Base-by-base conservation (phyloP, 2,888 invertebrate species). In the Oithona nana region DNA sequence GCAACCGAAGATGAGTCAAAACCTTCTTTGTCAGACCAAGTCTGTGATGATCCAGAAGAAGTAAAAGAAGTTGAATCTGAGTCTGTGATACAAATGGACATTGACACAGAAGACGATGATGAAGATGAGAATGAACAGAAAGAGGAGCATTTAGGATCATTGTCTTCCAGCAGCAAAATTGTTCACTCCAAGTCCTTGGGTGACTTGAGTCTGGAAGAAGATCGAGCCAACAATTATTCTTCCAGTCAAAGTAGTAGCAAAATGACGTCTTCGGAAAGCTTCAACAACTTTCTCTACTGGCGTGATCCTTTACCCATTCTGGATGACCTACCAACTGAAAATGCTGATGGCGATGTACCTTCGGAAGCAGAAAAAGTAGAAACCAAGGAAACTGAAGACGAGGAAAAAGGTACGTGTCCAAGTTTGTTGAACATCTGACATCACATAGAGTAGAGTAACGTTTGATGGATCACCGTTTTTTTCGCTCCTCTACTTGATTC, bases 211-310 rank as follows among this genome's bases (percentile, higher is more conserved):
- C 64, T 68, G 3, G 69, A 68, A 62, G 68, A 69, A 54, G 65
- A 59, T 51, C 56, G 66, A 28, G 66, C 66, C 20, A 51, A 51
- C n/a, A 51, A 28, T 11, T 24, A 24, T 28, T 28, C 16, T 3
- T 20, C 24, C 65, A 8, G 66, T 64, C n/a, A n/a, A n/a, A n/a
- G n/a, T n/a, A n/a, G n/a, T n/a, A n/a, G n/a, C n/a, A n/a, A n/a
- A n/a, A 6, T 39, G 8, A 16, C 39, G 8, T 11, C 39, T 39
- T 39, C 39, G 28, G 66, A 67, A 30, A 64, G 66, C 58, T 77
- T 72, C 66, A 76, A 76, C 68, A 71, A 73, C 49, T 78, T 78
- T 69, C 73, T 75, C 65, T 78, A 71, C 69, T 78, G 78, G 78
- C 69, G 77, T 48, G 71, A 71, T 48, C 77, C 78, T 16, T 6